Conservation (phyloP, 1,140 invertebrate genomes). For the Acromyrmex charruanus region DNA sequence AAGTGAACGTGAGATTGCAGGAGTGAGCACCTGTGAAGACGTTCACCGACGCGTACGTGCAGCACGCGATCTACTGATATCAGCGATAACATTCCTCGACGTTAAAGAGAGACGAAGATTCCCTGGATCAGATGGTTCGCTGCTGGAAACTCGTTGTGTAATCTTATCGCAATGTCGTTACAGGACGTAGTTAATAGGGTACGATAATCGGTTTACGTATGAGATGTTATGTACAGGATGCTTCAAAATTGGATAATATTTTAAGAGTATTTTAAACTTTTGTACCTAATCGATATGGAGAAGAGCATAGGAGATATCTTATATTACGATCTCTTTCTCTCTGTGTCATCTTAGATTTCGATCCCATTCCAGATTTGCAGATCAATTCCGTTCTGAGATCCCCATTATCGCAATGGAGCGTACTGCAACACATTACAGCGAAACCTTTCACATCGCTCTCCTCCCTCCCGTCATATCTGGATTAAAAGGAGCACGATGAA, state of each 20-base stretch:
- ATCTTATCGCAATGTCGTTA: conserved; percentile 17
- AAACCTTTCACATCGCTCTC: conserved; percentile 15
- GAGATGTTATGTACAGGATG: neutral
- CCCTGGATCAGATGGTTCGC: neutral
- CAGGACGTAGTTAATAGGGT: neutral
- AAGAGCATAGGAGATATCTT: neutral
- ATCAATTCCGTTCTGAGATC: conserved; percentile 16
- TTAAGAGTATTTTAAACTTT: neutral
- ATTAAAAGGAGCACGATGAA: conserved; percentile 25
- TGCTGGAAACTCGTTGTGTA: conserved; percentile 11
- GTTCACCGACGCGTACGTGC: conserved; percentile 50
- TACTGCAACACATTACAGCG: neutral
- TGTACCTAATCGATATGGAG: neutral
- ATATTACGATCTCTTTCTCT: neutral
- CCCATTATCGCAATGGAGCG: neutral
- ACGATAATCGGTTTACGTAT: conserved; percentile 8
- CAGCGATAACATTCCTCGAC: conserved; percentile 27
- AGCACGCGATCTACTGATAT: conserved; percentile 59
- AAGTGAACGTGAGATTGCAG: conserved; percentile 47
- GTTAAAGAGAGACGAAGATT: conserved; percentile 1
- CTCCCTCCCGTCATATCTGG: neutral
- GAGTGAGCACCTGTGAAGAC: conserved; percentile 55
- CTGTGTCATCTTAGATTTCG: neutral
- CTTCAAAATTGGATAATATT: neutral
- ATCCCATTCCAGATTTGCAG: neutral